Percentiles rank a stretch among this genome's conserved stretches.
These are phyloP conservation scores for Torymus texanus DNA, from an alignment of 2,888 invertebrate species.

Conservation along the genomic window DNA sequence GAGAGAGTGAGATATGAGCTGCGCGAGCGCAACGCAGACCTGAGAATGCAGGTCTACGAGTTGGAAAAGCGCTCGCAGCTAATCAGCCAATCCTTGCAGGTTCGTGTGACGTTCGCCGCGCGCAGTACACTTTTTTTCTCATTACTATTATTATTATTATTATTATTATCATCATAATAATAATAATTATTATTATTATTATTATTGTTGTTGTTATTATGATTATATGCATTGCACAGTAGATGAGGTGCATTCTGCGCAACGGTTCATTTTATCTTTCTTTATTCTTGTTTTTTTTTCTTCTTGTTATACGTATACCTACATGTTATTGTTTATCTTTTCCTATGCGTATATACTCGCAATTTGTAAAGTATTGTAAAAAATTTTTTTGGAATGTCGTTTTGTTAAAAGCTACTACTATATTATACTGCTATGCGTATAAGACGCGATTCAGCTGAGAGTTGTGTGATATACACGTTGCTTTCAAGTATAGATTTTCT, in stretches of 20 bases:
- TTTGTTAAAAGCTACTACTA: too few species aligned
- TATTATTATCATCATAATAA: too few species aligned
- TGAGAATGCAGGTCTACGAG: conserved; percentile 75
- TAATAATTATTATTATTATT: too few species aligned
- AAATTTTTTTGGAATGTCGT: conserved; percentile 67
- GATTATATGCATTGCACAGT: background rate
- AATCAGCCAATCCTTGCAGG: conserved; percentile 74
- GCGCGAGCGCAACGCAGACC: conserved; percentile 75
- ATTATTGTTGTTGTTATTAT: too few species aligned
- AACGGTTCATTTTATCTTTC: conserved; percentile 59
- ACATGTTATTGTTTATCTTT: conserved; percentile 19
- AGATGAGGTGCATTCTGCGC: conserved; percentile 46
- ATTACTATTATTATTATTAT: too few species aligned
- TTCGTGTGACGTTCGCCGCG: conserved; percentile 64
- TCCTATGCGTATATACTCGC: background rate
- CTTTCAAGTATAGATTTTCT: too few species aligned
- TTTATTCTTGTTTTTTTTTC: conserved; percentile 25
- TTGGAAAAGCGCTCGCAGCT: conserved; percentile 75
- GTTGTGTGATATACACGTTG: too few species aligned
- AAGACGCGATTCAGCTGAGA: too few species aligned
- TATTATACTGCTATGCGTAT: too few species aligned
- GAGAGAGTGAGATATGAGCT: conserved; percentile 75
- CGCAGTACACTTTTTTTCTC: conserved; percentile 1
- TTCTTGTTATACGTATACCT: background rate
- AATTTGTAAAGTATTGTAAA: too few species aligned